Conservation (phyloP, 2,888 invertebrate genomes). For the Plusia festucae region DNA sequence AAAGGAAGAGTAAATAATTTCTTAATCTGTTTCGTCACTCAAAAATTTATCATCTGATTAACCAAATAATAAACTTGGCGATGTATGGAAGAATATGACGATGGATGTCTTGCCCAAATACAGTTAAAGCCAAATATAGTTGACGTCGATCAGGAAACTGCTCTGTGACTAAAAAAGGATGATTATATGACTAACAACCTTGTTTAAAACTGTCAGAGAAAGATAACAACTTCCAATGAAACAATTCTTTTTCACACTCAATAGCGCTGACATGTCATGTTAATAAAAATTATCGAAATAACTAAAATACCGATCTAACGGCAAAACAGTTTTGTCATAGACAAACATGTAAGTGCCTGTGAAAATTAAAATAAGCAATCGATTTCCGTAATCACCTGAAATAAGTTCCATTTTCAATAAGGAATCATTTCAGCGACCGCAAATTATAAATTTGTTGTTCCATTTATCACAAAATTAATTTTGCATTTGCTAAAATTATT, state of each 20-base stretch:
- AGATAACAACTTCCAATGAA: slow-evolving; percentile 33
- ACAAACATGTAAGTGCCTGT: slow-evolving; percentile 15
- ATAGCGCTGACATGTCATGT: slow-evolving; percentile 22
- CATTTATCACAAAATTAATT: slow-evolving; percentile 31
- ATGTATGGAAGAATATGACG: slow-evolving; percentile 34
- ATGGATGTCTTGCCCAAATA: slow-evolving; percentile 34
- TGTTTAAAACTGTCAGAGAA: slow-evolving; percentile 14
- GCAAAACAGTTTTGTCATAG: slow-evolving; percentile 36
- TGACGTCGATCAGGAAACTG: slow-evolving; percentile 40
- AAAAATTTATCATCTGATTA: slow-evolving; percentile 10
- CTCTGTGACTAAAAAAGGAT: slow-evolving; percentile 22
- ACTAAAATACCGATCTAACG: slow-evolving; percentile 53
- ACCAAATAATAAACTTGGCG: slow-evolving; percentile 21
- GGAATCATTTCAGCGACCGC: neutral
- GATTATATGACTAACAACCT: slow-evolving; percentile 17
- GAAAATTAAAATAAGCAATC: neutral
- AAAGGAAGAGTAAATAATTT: neutral
- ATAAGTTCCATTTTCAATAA: slow-evolving; percentile 14
- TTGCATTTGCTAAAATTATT: slow-evolving; percentile 7
- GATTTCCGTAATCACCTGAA: neutral
- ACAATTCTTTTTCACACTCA: slow-evolving; percentile 33
- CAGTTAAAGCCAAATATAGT: slow-evolving; percentile 43
- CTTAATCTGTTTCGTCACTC: neutral
- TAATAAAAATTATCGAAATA: slow-evolving; percentile 44
- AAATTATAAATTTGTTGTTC: slow-evolving; percentile 28